A percentile compares a stretch with the other conserved stretches of the same genome.
Evolutionary conservation across 2,113 vertebrate species (phyloP).

Genomic region (Mugil cephalus): DNA sequence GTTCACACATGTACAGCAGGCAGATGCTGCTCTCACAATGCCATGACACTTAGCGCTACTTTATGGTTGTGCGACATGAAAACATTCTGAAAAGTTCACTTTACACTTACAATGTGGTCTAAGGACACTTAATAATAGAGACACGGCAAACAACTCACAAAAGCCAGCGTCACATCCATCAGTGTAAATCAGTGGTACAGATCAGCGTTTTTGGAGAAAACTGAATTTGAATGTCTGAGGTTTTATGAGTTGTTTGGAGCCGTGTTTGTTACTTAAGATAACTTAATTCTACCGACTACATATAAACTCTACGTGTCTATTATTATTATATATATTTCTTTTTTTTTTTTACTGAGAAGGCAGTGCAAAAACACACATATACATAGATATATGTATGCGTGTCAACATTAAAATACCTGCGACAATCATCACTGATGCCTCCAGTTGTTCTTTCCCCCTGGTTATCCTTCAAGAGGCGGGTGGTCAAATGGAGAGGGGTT

Average conservation of each 20-base stretch:
- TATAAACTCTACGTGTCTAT: conserved; percentile 61
- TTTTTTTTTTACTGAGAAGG: conserved; percentile 87
- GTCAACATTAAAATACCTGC: conserved; percentile 88
- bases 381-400: conserved; percentile 89
- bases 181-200: conserved; percentile 31
- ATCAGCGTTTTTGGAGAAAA: conserved; percentile 19
- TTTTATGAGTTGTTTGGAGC: conserved; percentile 79
- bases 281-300: conserved; percentile 64
- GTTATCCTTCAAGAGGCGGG: conserved; percentile 86
- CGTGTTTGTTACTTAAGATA: conserved; percentile 55
- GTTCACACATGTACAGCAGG: conserved; percentile 68
- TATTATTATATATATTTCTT: no score
- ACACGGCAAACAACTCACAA: conserved; percentile 79
- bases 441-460: conserved; percentile 87
- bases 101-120: conserved; percentile 70
- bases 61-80: conserved; percentile 71
- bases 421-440: conserved; percentile 85
- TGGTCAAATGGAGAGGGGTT: conserved; percentile 82
- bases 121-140: conserved; percentile 69
- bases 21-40: conserved; percentile 69
- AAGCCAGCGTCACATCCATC: conserved; percentile 65
- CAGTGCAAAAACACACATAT: conserved; percentile 90
- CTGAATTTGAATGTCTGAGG: conserved; percentile 46
- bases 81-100: conserved; percentile 62
- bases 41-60: conserved; percentile 70